These are phyloP conservation scores for Cydia splendana DNA, from an alignment of 1,140 invertebrate species.

Conservation along the genomic window DNA sequence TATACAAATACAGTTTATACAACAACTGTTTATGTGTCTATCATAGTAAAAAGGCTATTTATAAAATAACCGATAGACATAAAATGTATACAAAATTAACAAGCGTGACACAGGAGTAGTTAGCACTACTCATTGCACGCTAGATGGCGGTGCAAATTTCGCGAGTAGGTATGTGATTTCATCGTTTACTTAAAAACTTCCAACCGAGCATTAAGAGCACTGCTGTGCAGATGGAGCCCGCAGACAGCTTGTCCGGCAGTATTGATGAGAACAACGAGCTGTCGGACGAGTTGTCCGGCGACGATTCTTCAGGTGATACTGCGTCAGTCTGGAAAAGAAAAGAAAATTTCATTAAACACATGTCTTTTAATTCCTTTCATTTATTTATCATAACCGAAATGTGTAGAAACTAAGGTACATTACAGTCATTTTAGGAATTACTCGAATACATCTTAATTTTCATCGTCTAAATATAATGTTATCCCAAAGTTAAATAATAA, in stretches of 20 bases:
- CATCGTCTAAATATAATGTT: too few relatives aligned
- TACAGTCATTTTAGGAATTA: too few relatives aligned
- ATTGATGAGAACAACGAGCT: conserved; percentile 32
- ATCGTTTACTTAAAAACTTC: conserved; percentile 76
- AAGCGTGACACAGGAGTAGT: conserved; percentile 46
- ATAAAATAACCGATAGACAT: conserved; percentile 33
- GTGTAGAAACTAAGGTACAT: too few relatives aligned
- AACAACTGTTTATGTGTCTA: conserved; percentile 27
- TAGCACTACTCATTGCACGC: conserved; percentile 43
- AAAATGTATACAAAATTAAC: conserved; percentile 36
- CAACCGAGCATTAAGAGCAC: conserved; percentile 75
- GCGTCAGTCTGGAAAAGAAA: conserved; percentile 66
- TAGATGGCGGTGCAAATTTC: neutral
- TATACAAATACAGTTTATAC: conserved; percentile 28
- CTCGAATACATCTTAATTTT: too few relatives aligned
- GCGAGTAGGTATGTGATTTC: conserved; percentile 49
- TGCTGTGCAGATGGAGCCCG: conserved; percentile 71
- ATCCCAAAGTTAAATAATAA: too few relatives aligned
- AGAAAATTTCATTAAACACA: conserved; percentile 39
- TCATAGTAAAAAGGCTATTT: conserved; percentile 27
- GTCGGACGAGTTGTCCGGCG: conserved; percentile 51
- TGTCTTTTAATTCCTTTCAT: neutral
- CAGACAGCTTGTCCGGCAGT: conserved; percentile 48
- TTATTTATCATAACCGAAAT: neutral
- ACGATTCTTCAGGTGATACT: conserved; percentile 43